Percentiles rank a stretch among this genome's conserved stretches.
phyloP scores from a whole-genome alignment of 2,113 vertebrate genomes.

The Neoarius graeffei region DNA sequence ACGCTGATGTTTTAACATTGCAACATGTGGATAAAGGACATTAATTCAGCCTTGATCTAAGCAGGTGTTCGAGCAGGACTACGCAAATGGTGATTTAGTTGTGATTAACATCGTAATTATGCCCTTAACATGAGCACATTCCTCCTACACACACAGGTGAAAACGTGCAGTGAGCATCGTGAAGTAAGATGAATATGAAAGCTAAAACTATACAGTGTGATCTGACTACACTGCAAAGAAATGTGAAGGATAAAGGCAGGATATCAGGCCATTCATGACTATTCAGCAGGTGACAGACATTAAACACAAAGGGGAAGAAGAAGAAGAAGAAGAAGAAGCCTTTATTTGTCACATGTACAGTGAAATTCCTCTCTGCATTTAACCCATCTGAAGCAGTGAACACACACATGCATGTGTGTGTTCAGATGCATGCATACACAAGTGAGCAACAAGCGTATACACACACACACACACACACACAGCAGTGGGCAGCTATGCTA shows the following conservation, averaged over 20 bases:
- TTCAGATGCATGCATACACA: too few species aligned
- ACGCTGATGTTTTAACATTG: not conserved
- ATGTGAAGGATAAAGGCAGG: not conserved
- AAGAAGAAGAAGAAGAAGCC: not conserved
- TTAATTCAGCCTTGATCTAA: conserved; percentile 4
- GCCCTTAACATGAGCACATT: conserved; percentile 64
- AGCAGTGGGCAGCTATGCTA: too few species aligned
- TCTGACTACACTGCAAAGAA: conserved; percentile 23
- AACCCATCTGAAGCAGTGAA: too few species aligned
- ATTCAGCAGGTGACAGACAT: not conserved
- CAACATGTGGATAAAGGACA: conserved; percentile 22
- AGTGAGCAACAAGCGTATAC: too few species aligned
- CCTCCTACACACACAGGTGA: not conserved
- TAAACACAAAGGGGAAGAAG: not conserved
- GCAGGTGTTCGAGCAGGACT: conserved; percentile 48
- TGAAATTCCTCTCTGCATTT: too few species aligned
- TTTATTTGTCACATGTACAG: too few species aligned
- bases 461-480: too few species aligned
- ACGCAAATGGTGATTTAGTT: conserved; percentile 52
- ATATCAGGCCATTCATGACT: conserved; percentile 5
- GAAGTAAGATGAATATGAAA: not conserved
- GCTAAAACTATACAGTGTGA: conserved; percentile 6
- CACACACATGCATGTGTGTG: too few species aligned
- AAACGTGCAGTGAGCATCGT: not conserved
- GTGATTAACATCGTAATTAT: conserved; percentile 69